A percentile compares a stretch with the other conserved stretches of the same genome.
Evolutionary conservation across 1,140 invertebrate species (phyloP).

Genomic region (Leguminivora glycinivorella): DNA sequence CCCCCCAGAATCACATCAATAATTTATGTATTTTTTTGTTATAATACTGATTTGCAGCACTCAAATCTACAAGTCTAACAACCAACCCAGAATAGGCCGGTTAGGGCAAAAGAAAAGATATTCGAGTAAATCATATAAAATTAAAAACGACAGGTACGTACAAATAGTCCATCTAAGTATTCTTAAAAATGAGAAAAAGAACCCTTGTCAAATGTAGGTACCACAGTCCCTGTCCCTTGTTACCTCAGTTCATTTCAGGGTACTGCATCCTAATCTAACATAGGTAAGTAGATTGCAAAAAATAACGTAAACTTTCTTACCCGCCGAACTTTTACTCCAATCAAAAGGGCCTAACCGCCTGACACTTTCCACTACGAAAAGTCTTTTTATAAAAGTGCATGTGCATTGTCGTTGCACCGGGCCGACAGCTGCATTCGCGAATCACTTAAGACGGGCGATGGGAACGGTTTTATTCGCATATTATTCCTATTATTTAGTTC

Average conservation of each 20-base stretch:
- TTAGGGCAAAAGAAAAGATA: too few species aligned
- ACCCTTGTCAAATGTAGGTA: too few species aligned
- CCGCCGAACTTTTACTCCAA: slow-evolving; percentile 34
- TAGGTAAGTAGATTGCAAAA: slow-evolving; percentile 5
- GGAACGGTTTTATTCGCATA: slow-evolving; percentile 14
- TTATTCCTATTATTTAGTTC: slow-evolving; percentile 11
- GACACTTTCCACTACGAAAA: slow-evolving; percentile 35
- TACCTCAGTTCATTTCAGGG: neutral
- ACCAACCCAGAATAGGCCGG: too few species aligned
- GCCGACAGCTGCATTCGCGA: slow-evolving; percentile 40
- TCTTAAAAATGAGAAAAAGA: too few species aligned
- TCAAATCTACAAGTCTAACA: too few species aligned
- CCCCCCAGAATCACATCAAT: too few species aligned
- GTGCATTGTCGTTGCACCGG: slow-evolving; percentile 51
- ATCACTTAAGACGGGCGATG: slow-evolving; percentile 38
- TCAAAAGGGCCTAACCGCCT: neutral
- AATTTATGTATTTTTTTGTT: too few species aligned
- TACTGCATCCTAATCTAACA: neutral
- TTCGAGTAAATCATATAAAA: too few species aligned
- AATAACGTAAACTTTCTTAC: slow-evolving; percentile 34
- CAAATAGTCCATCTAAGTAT: too few species aligned
- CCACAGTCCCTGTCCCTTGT: neutral
- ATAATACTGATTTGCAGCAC: too few species aligned
- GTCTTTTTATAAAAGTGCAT: neutral
- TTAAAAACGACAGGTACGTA: too few species aligned